Evolutionary conservation across 1,140 invertebrate species (phyloP).

Genomic region (Drosophila pseudoananassae): DNA sequence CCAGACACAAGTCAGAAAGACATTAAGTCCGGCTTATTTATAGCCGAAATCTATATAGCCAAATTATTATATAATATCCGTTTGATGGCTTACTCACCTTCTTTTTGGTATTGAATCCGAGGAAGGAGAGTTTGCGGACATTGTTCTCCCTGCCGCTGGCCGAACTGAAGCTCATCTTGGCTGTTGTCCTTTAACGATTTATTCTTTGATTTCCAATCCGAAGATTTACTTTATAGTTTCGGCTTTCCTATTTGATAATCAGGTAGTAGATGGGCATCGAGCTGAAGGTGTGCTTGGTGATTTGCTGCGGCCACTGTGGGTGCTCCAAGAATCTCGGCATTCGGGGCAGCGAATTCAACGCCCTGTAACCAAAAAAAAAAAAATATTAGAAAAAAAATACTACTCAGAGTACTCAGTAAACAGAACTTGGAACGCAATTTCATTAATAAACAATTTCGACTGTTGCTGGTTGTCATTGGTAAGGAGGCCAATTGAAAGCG

Average conservation of each 20-base stretch:
- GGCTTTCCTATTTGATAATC: slow-evolving; percentile 64
- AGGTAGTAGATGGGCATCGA: slow-evolving; percentile 60
- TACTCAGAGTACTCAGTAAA: background rate
- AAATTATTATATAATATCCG: background rate
- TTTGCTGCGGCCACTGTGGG: slow-evolving; percentile 62
- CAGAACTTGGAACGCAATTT: slow-evolving; percentile 54
- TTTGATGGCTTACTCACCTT: slow-evolving; percentile 61
- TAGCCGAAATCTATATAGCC: slow-evolving; percentile 23
- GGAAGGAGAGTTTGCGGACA: slow-evolving; percentile 78
- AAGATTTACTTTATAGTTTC: background rate
- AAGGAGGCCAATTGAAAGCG: slow-evolving; percentile 59
- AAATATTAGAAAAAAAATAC: background rate
- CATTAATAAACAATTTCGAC: slow-evolving; percentile 65
- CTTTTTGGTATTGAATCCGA: slow-evolving; percentile 81
- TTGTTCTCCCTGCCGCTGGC: slow-evolving; percentile 75
- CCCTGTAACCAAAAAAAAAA: slow-evolving; percentile 13
- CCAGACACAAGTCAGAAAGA: slow-evolving; percentile 10
- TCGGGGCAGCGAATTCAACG: slow-evolving; percentile 53
- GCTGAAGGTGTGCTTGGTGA: slow-evolving; percentile 30
- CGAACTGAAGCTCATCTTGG: slow-evolving; percentile 80
- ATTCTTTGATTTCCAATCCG: slow-evolving; percentile 18
- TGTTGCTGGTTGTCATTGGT: slow-evolving; percentile 32
- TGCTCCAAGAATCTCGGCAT: slow-evolving; percentile 76
- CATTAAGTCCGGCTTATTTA: slow-evolving; percentile 30
- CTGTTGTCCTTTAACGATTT: slow-evolving; percentile 5